These are phyloP conservation scores for Umimayanthus chanpuru DNA, from an alignment of 92 coral and sea anemone species.

Conservation along the genomic window DNA sequence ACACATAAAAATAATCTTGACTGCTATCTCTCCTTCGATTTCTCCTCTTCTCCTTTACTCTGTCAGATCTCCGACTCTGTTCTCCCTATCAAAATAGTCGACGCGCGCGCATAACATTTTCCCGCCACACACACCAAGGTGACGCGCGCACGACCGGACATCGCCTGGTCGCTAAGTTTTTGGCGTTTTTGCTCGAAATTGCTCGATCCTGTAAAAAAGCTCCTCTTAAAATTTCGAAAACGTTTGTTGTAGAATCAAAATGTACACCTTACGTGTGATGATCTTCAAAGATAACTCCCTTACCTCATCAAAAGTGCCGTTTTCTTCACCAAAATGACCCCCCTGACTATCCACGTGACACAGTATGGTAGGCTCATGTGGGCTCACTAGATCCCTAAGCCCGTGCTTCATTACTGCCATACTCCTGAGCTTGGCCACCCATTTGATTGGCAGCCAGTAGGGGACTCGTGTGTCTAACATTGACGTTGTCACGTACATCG, in stretches of 20 bases:
- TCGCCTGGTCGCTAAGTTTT: no score
- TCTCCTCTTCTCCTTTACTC: no score
- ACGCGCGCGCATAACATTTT: no score
- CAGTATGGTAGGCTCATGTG: slow-evolving; percentile 53
- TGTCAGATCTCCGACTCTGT: no score
- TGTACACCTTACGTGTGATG: neutral
- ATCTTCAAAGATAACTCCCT: neutral
- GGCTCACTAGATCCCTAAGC: slow-evolving; percentile 4
- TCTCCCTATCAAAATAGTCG: no score
- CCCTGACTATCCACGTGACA: slow-evolving; percentile 81
- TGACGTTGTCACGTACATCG: slow-evolving; percentile 76
- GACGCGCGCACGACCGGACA: no score
- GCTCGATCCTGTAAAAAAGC: no score
- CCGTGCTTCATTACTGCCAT: slow-evolving; percentile 27
- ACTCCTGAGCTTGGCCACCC: slow-evolving; percentile 79
- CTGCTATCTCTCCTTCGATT: no score
- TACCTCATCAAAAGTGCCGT: slow-evolving; percentile 86
- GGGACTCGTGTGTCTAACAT: slow-evolving; percentile 90
- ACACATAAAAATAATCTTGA: no score
- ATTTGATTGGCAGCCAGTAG: slow-evolving; percentile 94
- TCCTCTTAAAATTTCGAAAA: no score
- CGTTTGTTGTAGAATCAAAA: neutral
- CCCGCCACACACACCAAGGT: no score
- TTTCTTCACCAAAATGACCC: slow-evolving; percentile 86
- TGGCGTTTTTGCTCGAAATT: no score